phyloP scores from a whole-genome alignment of 64 coral and sea anemone species.

The Stichodactyla mertensii region DNA sequence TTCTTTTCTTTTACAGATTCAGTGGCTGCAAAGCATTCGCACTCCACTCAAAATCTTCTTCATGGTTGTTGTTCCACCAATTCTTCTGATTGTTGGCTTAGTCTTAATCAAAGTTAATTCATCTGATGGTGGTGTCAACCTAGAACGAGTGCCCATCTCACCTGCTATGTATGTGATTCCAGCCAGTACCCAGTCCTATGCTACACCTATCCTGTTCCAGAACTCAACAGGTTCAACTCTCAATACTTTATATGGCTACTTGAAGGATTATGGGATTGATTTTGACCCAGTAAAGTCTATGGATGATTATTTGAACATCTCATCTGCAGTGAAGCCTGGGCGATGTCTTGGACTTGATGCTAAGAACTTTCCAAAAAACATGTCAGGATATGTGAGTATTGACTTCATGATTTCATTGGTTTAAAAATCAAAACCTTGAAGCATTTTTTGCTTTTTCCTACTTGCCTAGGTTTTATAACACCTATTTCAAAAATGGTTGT shows the following conservation, averaged over 20 bases:
- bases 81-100: conserved; percentile 53
- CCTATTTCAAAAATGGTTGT: too few relatives aligned
- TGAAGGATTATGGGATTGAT: conserved; percentile 52
- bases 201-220: conserved; percentile 40
- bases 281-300: conserved; percentile 32
- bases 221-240: conserved; percentile 54
- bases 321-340: not conserved
- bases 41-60: conserved; percentile 64
- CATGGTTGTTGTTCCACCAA: conserved; percentile 58
- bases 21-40: conserved; percentile 56
- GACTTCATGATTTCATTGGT: too few relatives aligned
- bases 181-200: conserved; percentile 44
- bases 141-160: conserved; percentile 6
- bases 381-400: not conserved
- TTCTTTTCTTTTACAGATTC: conserved; percentile 43
- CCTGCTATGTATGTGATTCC: conserved; percentile 58
- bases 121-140: not conserved
- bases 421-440: too few relatives aligned
- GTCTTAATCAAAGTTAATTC: conserved; percentile 18
- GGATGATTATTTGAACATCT: conserved; percentile 34
- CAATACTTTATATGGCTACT: conserved; percentile 35
- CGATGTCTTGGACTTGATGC: conserved; percentile 42
- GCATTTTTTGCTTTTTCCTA: too few relatives aligned
- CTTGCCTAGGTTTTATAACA: too few relatives aligned
- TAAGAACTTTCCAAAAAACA: not conserved